These are phyloP conservation scores for Antigone vipio DNA, from an alignment of 2,113 vertebrate genomes.

Conservation along the genomic window DNA sequence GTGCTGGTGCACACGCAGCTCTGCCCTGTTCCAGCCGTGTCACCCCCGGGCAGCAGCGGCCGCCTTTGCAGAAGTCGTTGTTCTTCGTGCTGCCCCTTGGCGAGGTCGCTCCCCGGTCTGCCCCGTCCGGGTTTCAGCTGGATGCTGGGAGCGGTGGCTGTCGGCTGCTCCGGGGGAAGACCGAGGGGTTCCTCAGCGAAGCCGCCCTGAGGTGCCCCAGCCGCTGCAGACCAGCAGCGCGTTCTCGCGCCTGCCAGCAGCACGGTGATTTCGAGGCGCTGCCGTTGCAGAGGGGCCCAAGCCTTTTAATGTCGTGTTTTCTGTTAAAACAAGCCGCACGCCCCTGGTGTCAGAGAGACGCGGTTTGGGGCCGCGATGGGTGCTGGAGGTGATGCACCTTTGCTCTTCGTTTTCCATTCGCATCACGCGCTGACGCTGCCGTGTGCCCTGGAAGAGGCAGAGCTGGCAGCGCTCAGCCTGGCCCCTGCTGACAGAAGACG, in stretches of 20 bases:
- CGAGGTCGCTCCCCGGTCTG: neutral
- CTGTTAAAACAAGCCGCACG: neutral
- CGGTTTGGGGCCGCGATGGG: accelerated
- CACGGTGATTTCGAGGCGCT: neutral
- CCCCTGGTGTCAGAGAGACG: too few species aligned
- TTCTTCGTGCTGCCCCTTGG: neutral
- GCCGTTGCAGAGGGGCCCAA: neutral
- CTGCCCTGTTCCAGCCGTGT: neutral
- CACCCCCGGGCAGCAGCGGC: neutral
- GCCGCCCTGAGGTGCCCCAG: neutral
- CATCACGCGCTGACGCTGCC: accelerated
- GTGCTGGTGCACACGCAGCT: neutral
- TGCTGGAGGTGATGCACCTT: neutral
- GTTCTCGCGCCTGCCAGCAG: accelerated
- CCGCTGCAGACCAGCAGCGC: neutral
- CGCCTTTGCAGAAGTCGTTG: neutral
- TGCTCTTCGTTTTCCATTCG: neutral
- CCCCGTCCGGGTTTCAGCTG: accelerated
- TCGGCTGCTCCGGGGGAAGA: neutral
- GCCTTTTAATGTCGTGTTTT: neutral
- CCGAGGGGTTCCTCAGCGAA: neutral
- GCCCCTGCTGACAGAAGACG: neutral
- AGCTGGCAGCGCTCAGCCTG: neutral
- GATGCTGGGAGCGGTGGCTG: neutral
- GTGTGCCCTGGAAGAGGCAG: neutral